Evolutionary conservation across 2,888 invertebrate species (phyloP).

Genomic region (Aporophyla nigra): DNA sequence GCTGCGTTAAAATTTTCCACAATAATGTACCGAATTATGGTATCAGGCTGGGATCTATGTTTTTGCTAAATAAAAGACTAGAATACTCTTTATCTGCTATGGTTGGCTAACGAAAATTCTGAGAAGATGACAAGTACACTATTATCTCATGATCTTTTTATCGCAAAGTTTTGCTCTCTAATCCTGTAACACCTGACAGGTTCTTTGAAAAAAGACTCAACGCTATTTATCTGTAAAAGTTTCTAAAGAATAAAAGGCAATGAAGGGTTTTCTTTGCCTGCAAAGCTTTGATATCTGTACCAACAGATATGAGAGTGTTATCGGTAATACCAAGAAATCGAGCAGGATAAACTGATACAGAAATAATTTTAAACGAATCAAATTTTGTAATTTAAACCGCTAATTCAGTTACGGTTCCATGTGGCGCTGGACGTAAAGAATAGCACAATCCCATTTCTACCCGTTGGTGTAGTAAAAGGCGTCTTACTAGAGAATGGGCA

Average conservation of each 20-base stretch:
- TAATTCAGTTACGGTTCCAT: too few relatives aligned
- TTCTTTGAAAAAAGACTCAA: constrained; percentile 5
- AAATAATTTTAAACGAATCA: not conserved
- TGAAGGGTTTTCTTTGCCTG: not conserved
- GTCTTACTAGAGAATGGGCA: too few relatives aligned
- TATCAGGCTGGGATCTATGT: too few relatives aligned
- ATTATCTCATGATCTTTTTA: not conserved
- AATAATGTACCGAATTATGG: too few relatives aligned
- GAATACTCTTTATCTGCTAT: not conserved
- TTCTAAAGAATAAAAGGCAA: constrained; percentile 14
- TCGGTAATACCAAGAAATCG: constrained; percentile 8
- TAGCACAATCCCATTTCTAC: too few relatives aligned
- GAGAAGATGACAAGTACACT: not conserved
- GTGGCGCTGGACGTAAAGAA: too few relatives aligned
- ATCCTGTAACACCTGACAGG: constrained; percentile 4
- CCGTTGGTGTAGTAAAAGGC: too few relatives aligned
- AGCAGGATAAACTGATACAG: not conserved
- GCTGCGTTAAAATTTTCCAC: too few relatives aligned
- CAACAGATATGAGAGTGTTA: constrained; percentile 20
- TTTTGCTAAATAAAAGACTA: not conserved
- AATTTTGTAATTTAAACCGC: too few relatives aligned
- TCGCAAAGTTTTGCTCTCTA: not conserved
- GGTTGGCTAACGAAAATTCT: not conserved
- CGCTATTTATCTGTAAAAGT: constrained; percentile 18
- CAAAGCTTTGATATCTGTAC: constrained; percentile 22